Percentiles rank a stretch among this genome's conserved stretches.
Conservation (phyloP, 2,113 vertebrate species). For the Ciconia stormi region DNA sequence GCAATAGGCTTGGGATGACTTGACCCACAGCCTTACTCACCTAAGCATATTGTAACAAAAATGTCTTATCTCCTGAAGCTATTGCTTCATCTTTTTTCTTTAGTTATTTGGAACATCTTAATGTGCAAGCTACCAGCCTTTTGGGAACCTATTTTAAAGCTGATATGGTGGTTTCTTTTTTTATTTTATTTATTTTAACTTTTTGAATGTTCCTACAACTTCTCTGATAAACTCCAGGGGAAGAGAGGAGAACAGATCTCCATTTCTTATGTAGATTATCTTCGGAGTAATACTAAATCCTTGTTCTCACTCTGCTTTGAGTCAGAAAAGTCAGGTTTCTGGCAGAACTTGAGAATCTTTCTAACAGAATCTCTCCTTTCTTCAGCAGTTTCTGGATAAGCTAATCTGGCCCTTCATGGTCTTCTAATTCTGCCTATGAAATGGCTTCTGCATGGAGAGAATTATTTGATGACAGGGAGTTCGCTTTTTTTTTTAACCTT, state of each 20-base stretch:
- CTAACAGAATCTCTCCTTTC: background rate
- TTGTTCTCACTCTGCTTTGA: background rate
- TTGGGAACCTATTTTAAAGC: background rate
- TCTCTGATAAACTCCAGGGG: background rate
- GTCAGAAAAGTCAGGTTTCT: background rate
- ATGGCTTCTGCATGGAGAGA: background rate
- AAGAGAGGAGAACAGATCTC: background rate
- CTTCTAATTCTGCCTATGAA: background rate
- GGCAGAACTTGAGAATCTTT: background rate
- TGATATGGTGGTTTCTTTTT: background rate
- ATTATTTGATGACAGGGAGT: background rate
- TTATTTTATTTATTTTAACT: background rate
- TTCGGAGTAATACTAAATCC: background rate
- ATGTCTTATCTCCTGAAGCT: background rate
- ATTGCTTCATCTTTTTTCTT: background rate
- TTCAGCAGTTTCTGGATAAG: background rate
- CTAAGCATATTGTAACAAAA: background rate
- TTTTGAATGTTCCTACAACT: background rate
- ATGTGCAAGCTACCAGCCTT: background rate
- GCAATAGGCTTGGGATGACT: background rate
- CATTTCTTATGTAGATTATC: background rate
- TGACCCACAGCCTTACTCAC: background rate
- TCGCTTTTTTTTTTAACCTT: background rate
- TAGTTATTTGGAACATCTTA: background rate
- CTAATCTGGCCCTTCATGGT: background rate